A percentile compares a stretch with the other conserved stretches of the same genome.
These are phyloP conservation scores for Cyclopterus lumpus DNA, from an alignment of 2,797 vertebrate genomes.

Conservation along the genomic window DNA sequence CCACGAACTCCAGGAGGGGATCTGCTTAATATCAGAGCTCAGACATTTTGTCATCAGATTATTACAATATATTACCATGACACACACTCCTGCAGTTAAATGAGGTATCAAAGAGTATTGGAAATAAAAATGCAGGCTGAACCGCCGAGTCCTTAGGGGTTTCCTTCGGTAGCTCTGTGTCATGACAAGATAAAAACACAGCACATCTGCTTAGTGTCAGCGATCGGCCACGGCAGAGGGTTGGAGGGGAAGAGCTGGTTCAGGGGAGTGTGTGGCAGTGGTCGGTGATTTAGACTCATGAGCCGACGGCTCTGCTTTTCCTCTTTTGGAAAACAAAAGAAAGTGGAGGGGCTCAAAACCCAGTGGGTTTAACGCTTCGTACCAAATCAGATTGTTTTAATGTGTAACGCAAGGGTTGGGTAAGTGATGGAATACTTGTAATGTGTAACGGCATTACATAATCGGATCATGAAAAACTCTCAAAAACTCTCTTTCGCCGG, in stretches of 20 bases:
- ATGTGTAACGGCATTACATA: background rate
- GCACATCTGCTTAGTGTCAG: conserved; percentile 82
- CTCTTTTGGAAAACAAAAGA: conserved; percentile 47
- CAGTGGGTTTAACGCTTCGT: conserved; percentile 23
- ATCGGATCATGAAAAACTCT: no score
- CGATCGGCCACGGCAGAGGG: conserved; percentile 41
- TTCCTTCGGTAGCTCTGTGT: conserved; percentile 77
- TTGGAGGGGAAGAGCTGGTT: conserved; percentile 64
- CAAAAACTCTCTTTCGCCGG: no score
- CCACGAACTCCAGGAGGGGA: conserved; percentile 1
- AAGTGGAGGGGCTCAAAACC: conserved; percentile 19
- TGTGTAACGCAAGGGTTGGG: background rate
- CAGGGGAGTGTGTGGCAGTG: conserved; percentile 70
- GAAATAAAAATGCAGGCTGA: conserved; percentile 54
- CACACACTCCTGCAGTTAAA: conserved; percentile 44
- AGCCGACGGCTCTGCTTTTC: conserved; percentile 75
- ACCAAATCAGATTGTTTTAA: conserved; percentile 9
- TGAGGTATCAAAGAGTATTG: conserved; percentile 50
- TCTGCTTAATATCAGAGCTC: conserved; percentile 54
- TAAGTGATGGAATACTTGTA: conserved; percentile 8
- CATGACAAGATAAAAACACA: conserved; percentile 77
- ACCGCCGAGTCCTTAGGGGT: conserved; percentile 54
- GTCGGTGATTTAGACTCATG: conserved; percentile 76
- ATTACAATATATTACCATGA: conserved; percentile 42
- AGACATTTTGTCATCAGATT: conserved; percentile 51